Base-by-base conservation (phyloP, 2,888 invertebrate genomes). In the Brachyopa scutellaris region DNA sequence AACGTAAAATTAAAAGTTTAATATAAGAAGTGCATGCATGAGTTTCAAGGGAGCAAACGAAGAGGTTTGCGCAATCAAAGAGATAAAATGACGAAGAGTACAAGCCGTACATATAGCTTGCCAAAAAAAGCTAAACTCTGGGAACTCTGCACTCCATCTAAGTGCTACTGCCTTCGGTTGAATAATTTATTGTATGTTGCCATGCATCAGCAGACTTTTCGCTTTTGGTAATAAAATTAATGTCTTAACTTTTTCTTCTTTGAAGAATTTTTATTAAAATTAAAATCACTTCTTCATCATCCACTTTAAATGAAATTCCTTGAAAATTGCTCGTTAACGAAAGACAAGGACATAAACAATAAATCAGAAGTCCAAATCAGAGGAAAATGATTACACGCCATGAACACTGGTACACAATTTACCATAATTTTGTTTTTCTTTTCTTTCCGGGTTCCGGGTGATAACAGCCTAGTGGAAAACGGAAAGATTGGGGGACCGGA, bases 311-410 rank as follows among this genome's bases (percentile, higher is more conserved):
- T 55, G 33, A 67, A 55, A 67, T 33, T 55, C 8, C 55, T 29
- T 15, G n/a, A 31, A 64, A 53, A 53, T 13, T 53, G 19, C 21
- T 19, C 13, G 15, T 42, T 19, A n/a, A n/a, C n/a, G n/a, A n/a
- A n/a, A n/a, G n/a, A n/a, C n/a, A 31, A 33, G 47, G 38, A 29
- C 70, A 61, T 51, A 21, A 61, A 19, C 69, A 29, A 70, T 59
- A 61, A 70, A 70, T 70, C 59, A 70, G 38, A 55, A 47, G 19
- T 19, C 9, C 5, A 47, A 57, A 57, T 64, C 29, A 7, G 7
- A 9, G n/a, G n/a, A 47, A 57, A 38, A 26, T 36, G 17, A 49
- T 38, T 55, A 31, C 33, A 53, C 40, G 26, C 33, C 42, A 47
- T 33, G 45, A 42, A 47, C 42, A 42, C 36, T 67, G 55, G 53